Evolutionary conservation across 2,888 invertebrate genomes (phyloP), one percentile per base, ranked within the genome.

Genomic region (Tyria jacobaeae): DNA sequence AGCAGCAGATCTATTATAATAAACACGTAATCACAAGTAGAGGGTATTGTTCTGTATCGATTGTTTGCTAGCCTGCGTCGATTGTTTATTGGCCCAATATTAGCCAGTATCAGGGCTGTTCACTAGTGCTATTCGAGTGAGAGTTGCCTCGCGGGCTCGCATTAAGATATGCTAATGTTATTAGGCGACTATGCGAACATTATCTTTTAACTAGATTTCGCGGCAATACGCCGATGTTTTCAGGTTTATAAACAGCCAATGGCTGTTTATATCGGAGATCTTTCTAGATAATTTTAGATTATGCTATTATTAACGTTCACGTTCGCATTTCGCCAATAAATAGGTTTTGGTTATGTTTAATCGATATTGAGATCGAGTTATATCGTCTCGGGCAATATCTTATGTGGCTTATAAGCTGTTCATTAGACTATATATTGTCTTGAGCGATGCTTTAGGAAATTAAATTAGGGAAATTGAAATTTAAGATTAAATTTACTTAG

Each of bases 141-240:
- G 59, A 66, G 53, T 15, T 49, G 59, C 27, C 55, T 51, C 58
- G 61, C 79, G 76, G 70, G 74, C 60, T 65, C 80, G 86, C 86
- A 88, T 90, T 90, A 88, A 89, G 89, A 90, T 90, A 90, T 90
- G 90, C 89, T 84, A 90, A 90, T 90, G 87, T 86, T 87, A 90
- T 89, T 82, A 86, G 83, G 83, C 82, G 85, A 81, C 76, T 81
- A 83, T 80, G 77, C 82, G 70, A 64, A 83, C 75, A 83, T 87
- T 88, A 89, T 89, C 88, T 86, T 82, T 82, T 83, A 85, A 85
- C 84, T 84, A 78, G 74, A 65, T 10, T 21, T 17, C 17, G 71
- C 75, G 60, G 73, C 76, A 86, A 86, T 86, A 85, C 80, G 65
- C 66, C 64, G 76, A 77, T 79, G 80, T 80, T 85, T 80, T 76